A percentile compares a stretch with the other conserved stretches of the same genome.
These are phyloP conservation scores for Whitmania pigra DNA, from an alignment of 1,140 invertebrate species.

Conservation along the genomic window DNA sequence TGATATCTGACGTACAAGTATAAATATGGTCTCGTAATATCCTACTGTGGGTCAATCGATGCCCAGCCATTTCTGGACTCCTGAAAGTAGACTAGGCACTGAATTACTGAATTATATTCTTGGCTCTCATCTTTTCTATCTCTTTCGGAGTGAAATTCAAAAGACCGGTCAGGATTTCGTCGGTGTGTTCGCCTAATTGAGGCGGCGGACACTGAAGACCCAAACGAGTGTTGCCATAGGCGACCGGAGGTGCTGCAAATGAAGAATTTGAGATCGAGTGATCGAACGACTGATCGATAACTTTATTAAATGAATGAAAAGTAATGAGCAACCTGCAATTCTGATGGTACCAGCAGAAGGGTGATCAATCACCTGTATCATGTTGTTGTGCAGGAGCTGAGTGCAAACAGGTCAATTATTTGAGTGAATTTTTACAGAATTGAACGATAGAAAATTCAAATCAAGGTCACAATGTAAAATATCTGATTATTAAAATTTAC, in stretches of 20 bases:
- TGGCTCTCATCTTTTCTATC: too few species aligned
- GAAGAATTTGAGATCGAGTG: neutral
- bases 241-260: constrained; percentile 61
- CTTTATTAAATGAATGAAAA: neutral
- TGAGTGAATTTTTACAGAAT: too few species aligned
- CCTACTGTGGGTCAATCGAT: too few species aligned
- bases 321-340: constrained; percentile 49
- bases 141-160: constrained; percentile 44
- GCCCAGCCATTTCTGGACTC: too few species aligned
- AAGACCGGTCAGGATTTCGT: constrained; percentile 56
- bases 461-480: too few species aligned
- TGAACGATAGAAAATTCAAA: too few species aligned
- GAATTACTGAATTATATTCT: too few species aligned
- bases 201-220: constrained; percentile 62
- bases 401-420: too few species aligned
- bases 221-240: constrained; percentile 61
- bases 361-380: constrained; percentile 67
- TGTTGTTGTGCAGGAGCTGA: constrained; percentile 42
- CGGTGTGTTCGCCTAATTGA: constrained; percentile 71
- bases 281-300: neutral
- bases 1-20: too few species aligned
- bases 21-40: too few species aligned
- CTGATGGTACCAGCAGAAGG: constrained; percentile 57
- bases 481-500: too few species aligned
- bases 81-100: too few species aligned